Base-by-base conservation (phyloP, 2,113 vertebrate species). In the Aspiorhynchus laticeps region DNA sequence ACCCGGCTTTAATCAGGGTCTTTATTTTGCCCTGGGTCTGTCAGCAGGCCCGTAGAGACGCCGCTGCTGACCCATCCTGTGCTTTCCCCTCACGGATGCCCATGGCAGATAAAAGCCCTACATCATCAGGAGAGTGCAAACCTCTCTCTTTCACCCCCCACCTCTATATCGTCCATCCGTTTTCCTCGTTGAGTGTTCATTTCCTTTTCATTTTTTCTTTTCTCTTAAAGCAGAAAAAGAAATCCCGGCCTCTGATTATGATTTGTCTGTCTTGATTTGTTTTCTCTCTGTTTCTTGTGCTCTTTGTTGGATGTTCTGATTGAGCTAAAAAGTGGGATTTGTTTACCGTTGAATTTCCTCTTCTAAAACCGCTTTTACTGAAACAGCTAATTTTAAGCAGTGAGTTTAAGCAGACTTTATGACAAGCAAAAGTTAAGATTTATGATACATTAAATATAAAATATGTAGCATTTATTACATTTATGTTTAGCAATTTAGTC, bases 1-100 rank as follows among this genome's bases (percentile, higher is more conserved):
- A 86, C 91, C 91, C 88, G 83, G 91, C 93, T 95, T 95, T 96
- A 95, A 95, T 96, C 95, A 96, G 92, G 80, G 84, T 84, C 88
- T 28, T 85, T 94, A 93, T 95, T 96, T 92, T 94, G 92, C 84
- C 79, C 88, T 69, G 51, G 36, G 90, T 94, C 93, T 95, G 92
- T 95, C 94, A 93, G 80, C 93, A 3, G 76, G 5, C 65, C 75
- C 67, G 88, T 88, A 76, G 38, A 79, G 90, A 93, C 92, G 88
- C 90, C 89, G 83, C 89, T 90, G 87, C 88, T 88, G 88, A 87
- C 89, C 1, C 80, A 48, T 91, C 93, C 93, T 90, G 91, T 90
- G 91, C 93, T 92, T 93, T 92, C 90, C 85, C 91, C n/a, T 3
- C 89, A 91, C 87, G 75, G 92, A 94, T 93, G 92, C 92, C 91